Evolutionary conservation across 2,888 invertebrate genomes (phyloP), one percentile per base, ranked within the genome.

Genomic region (Diaphora mendica): DNA sequence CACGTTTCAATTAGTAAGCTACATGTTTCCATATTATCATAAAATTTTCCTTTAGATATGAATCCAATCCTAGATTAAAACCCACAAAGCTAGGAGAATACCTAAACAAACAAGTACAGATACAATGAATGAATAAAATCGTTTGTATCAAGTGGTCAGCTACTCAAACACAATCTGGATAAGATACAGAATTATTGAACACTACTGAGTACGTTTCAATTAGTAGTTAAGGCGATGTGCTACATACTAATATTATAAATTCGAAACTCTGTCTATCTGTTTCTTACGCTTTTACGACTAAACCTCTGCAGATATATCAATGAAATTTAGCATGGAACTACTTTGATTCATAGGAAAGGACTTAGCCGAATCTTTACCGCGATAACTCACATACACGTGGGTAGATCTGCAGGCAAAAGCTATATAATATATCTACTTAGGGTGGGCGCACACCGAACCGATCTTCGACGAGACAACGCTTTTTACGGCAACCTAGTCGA

Each of bases 121-220:
- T 15, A 51, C 72, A 66, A 64, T 59, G 11, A 20, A 17, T 55
- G 42, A 64, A 68, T 71, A 71, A 75, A 73, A 72, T 62, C 33
- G 70, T 73, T 74, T 74, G 55, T 64, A 70, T 74, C 42, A 67
- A 67, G n/a, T 77, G 55, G 39, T 59, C 51, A 69, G 77, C 23
- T 72, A 48, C 64, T 69, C 70, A 75, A 75, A 72, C 67, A 72
- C 76, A 74, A 77, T 73, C 78, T 75, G 79, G 77, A 75, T 76
- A 70, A 74, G 81, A 69, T 73, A 72, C 69, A 69, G 82, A 83
- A 84, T 82, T 80, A 84, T 82, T 83, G 76, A 83, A 78, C 73
- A 78, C 64, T 75, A 66, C 74, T 71, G 77, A 80, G 80, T 75
- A 76, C 70, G 74, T 72, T 84, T 83, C 80, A 83, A 83, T 83